Conservation (phyloP, 2,797 vertebrate genomes). For the Streptopelia turtur region DNA sequence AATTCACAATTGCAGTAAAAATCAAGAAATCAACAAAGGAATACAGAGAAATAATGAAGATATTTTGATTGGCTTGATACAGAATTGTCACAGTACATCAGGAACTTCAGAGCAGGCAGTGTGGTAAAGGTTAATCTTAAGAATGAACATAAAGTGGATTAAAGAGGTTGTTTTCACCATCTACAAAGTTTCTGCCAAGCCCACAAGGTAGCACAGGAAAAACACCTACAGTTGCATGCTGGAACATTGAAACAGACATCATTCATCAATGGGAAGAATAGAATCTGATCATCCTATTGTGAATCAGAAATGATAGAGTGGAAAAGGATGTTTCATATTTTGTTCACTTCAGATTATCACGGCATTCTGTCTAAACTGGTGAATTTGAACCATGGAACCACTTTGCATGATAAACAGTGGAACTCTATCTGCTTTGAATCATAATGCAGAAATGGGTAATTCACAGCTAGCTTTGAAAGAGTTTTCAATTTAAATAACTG, state of each 20-base stretch:
- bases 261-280: not conserved
- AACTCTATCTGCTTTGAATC: constrained; percentile 32
- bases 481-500: not conserved
- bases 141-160: not conserved
- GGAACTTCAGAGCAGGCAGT: not conserved
- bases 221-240: not conserved
- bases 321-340: constrained; percentile 25
- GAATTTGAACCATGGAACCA: constrained; percentile 26
- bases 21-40: not conserved
- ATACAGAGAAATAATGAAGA: not conserved
- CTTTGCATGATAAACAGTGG: constrained; percentile 27
- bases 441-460: constrained; percentile 23
- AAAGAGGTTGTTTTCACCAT: not conserved
- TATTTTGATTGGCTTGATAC: not conserved
- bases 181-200: not conserved
- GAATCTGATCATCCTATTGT: constrained; percentile 12
- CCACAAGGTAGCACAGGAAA: not conserved
- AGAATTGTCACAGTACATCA: not conserved
- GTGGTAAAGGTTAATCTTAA: not conserved
- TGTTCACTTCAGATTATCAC: constrained; percentile 22
- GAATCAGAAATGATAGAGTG: not conserved
- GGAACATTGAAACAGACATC: not conserved
- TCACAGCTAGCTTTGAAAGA: constrained; percentile 11
- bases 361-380: not conserved
- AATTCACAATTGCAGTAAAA: not conserved